phyloP scores from a whole-genome alignment of 30 jellyfish, hydroid and myxozoan genomes.

The Mastigias papua region DNA sequence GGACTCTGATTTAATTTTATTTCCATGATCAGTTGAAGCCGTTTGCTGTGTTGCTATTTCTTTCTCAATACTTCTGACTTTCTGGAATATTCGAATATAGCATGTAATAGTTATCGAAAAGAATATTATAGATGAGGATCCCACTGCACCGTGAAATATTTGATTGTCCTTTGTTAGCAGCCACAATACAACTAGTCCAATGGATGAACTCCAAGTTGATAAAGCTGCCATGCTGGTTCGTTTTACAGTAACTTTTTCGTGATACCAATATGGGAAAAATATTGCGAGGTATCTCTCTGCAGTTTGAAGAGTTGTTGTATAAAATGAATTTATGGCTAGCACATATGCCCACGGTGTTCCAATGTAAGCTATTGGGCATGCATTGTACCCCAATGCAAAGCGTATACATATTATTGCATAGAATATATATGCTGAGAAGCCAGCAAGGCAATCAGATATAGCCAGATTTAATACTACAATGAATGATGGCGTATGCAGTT shows the following conservation, averaged over 20 bases:
- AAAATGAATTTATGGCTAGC: not conserved
- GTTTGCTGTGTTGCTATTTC: constrained; percentile 38
- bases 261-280: not conserved
- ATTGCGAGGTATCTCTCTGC: not conserved
- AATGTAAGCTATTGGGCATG: constrained; percentile 22
- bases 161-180: constrained; percentile 41
- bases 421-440: constrained; percentile 32
- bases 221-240: not conserved
- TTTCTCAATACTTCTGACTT: constrained; percentile 53
- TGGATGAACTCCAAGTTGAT: not conserved
- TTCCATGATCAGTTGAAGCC: constrained; percentile 21
- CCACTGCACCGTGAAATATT: constrained; percentile 24
- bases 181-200: constrained; percentile 5
- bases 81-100: constrained; percentile 30
- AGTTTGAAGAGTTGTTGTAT: not conserved
- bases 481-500: constrained; percentile 60
- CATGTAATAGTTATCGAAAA: constrained; percentile 14
- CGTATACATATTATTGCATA: constrained; percentile 38
- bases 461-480: constrained; percentile 47
- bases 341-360: not conserved
- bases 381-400: constrained; percentile 40
- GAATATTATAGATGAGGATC: not conserved
- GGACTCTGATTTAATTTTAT: constrained; percentile 29
- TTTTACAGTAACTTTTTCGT: not conserved
- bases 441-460: constrained; percentile 52